These are phyloP conservation scores for Eumacrocentrus americanus DNA, from an alignment of 2,888 invertebrate genomes.

Conservation along the genomic window DNA sequence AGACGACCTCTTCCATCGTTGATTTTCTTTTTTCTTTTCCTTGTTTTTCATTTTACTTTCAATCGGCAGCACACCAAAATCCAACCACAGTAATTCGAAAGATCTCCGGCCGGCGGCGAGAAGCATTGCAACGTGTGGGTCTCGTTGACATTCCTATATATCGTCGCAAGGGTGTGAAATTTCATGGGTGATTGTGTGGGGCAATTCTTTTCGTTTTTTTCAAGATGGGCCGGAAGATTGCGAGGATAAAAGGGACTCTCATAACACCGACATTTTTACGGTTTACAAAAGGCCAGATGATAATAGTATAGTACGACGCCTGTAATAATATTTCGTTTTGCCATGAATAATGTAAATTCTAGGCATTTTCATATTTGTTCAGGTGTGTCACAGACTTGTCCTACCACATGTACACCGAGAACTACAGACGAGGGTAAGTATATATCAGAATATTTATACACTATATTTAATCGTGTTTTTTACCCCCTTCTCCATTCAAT, in stretches of 20 bases:
- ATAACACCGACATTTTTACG: conserved; percentile 23
- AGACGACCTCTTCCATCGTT: conserved; percentile 10
- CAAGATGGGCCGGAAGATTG: conserved; percentile 14
- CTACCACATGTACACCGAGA: conserved; percentile 1
- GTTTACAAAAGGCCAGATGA: conserved; percentile 11
- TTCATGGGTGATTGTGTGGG: conserved; percentile 42
- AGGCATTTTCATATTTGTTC: conserved; percentile 24
- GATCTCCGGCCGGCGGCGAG: not conserved
- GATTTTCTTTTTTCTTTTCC: conserved; percentile 14
- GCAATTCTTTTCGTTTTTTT: conserved; percentile 48
- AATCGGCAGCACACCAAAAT: conserved; percentile 5
- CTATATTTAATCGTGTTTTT: no score
- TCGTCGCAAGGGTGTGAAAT: conserved; percentile 15
- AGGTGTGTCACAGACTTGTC: conserved; percentile 18
- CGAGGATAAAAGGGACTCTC: conserved; percentile 28
- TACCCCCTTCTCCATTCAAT: not conserved
- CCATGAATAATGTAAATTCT: conserved; percentile 30
- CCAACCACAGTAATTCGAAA: conserved; percentile 19
- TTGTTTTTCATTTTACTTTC: conserved; percentile 9
- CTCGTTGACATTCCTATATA: conserved; percentile 13
- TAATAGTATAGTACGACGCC: conserved; percentile 13
- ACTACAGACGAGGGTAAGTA: conserved; percentile 1
- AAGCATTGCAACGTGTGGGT: conserved; percentile 12
- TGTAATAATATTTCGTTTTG: conserved; percentile 28
- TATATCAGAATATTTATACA: no score